Conservation (phyloP, 2,888 invertebrate genomes). For the Cheilosia vulpina region DNA sequence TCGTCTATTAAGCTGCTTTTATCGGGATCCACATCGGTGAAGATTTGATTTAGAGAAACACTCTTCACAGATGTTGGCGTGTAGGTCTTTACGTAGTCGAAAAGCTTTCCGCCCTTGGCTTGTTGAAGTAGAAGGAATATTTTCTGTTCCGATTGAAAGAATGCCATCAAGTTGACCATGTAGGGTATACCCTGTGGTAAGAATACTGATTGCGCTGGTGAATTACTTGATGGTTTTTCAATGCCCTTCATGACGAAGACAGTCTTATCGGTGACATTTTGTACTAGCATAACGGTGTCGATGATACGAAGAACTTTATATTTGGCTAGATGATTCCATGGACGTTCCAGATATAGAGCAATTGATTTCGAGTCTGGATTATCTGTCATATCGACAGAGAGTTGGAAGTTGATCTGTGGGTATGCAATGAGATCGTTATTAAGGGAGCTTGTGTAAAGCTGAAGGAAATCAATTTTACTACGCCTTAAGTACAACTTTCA, state of each 20-base stretch:
- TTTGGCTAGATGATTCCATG: conserved; percentile 82
- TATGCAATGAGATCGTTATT: not conserved
- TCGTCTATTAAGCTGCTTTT: conserved; percentile 30
- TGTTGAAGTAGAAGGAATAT: conserved; percentile 82
- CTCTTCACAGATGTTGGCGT: conserved; percentile 76
- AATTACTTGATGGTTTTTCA: conserved; percentile 82
- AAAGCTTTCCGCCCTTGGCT: conserved; percentile 82
- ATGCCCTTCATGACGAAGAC: conserved; percentile 82
- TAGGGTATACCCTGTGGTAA: conserved; percentile 82
- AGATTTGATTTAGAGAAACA: conserved; percentile 78
- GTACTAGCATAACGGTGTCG: conserved; percentile 82
- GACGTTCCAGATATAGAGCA: conserved; percentile 80
- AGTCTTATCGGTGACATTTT: conserved; percentile 82
- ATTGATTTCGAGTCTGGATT: conserved; percentile 65
- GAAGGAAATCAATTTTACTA: no score
- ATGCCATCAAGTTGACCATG: conserved; percentile 82
- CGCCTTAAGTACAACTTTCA: no score
- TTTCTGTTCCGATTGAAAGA: conserved; percentile 82
- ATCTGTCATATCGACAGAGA: conserved; percentile 80
- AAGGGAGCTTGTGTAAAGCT: not conserved
- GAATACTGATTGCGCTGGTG: conserved; percentile 81
- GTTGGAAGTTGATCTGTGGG: conserved; percentile 78
- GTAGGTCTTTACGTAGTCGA: conserved; percentile 81
- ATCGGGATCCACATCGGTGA: conserved; percentile 77
- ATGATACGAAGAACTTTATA: conserved; percentile 82